Base-by-base conservation (phyloP, 2,113 vertebrate genomes). In the Hippocampus mohnikei region DNA sequence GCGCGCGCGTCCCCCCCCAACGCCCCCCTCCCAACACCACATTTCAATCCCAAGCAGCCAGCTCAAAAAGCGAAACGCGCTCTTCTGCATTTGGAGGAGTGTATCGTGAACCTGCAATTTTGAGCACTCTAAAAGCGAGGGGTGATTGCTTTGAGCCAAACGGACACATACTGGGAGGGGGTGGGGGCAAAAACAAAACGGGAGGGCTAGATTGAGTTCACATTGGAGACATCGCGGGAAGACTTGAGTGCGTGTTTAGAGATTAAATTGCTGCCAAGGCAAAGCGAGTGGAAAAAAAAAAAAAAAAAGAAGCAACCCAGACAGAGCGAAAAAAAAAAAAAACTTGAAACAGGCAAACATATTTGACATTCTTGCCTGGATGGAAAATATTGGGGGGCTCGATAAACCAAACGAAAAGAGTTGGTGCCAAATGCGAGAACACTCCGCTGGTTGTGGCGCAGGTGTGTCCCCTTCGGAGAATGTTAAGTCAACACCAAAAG, bases 321-420 rank as follows among this genome's bases (percentile, higher is more conserved):
- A 77, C 79, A 59, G 75, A 83, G 63, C 23, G 82, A 76, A 78
- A 81, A 87, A 67, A 33, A 78, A 41, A 81, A 87, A 67, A 33
- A 78, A 41, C 79, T 84, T 81, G 44, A 74, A 84, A 87, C 80
- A 81, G 83, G 67, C 83, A 85, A 85, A 87, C 81, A 90, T 89
- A 72, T 86, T 90, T 91, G 66, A 86, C 85, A 90, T 91, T 91
- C 88, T 85, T 91, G 80, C 70, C 78, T 2, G 70, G 75, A 71
- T 85, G 81, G 84, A 86, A 87, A 88, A 80, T 60, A 60, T 85
- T 83, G 77, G 85, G 56, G 66, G 70, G 77, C 78, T 79, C 8
- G 20, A 81, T 73, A 84, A 85, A 82, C 41, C 12, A 46, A 65
- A n/a, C 23, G 21, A 65, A 65, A n/a, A 46, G 42, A 23, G 15